Evolutionary conservation across 1,140 invertebrate genomes (phyloP), one percentile per base, ranked within the genome.

Genomic region (Manduca sexta): DNA sequence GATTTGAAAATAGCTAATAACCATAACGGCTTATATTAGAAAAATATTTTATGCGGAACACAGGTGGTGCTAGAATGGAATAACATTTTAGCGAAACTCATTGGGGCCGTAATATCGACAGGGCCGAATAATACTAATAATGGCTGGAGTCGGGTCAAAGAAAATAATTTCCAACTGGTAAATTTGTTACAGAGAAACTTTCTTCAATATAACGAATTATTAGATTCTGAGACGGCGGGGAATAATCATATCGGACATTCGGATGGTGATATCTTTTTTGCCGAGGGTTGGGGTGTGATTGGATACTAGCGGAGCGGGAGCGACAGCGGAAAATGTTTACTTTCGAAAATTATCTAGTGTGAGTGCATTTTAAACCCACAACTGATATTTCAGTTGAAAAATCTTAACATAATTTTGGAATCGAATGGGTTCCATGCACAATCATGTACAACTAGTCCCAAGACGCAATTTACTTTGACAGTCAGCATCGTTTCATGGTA

Each of bases 161-260:
- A 72, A 70, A 78, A 78, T 83, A 65, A 80, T 80, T 72, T 71
- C 62, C 58, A 70, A 63, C 60, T 58, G 61, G 56, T 61, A 79
- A 79, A 65, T 82, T 73, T 66, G 71, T 64, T 70, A 61, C 69
- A 75, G 73, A 63, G 56, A 65, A 74, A 82, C 48, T 79, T 82
- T 79, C 71, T 78, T 77, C 74, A 75, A 74, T 77, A 78, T 80
- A 74, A 80, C 76, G 74, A 80, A 83, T 82, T 83, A 83, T 83
- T 83, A 70, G 79, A 78, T 82, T 74, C 74, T 66, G 67, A 69
- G 69, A 74, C 65, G 64, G 58, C 64, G 60, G 62, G 50, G 49
- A 62, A 76, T 77, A 82, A 75, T 77, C 73, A 74, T 65, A 69
- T 75, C 64, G 68, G 69, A 72, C 66, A 51, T 64, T 67, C 57